Base-by-base conservation (phyloP, 2,113 vertebrate species). In the Excalfactoria chinensis region DNA sequence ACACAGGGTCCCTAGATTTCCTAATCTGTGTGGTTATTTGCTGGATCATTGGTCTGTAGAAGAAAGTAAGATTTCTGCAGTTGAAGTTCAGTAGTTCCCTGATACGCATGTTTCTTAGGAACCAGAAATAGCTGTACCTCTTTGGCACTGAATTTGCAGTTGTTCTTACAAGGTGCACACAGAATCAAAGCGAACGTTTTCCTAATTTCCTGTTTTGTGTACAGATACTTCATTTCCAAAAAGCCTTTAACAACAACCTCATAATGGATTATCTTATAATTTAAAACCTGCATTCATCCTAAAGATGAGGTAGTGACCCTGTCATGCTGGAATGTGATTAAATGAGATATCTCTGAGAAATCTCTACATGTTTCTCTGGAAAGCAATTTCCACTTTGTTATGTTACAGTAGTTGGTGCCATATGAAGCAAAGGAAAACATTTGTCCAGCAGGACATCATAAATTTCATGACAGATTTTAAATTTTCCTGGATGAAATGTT, bases 381-480 rank as follows among this genome's bases (percentile, higher is more conserved):
- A 95, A 91, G 88, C n/a, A 64, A 79, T 93, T 95, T 86, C 89
- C 62, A 79, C 85, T 95, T 93, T 93, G 92, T 91, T 96, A 64
- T 85, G 58, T 51, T 94, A 95, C 93, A 94, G 95, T 96, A 96
- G 95, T 93, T 0, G 0, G 70, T 91, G 87, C 76, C 63, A 85
- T 91, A 71, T 91, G 91, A 96, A 96, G 76, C 70, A 91, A 88
- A 92, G 60, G 49, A 88, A 96, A 96, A 96, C 82, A 95, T 91
- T 93, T 89, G 86, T 93, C 67, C 77, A 86, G 53, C 40, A 93
- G 43, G 91, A 88, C 76, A 76, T 92, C n/a, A 92, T 93, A 96
- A 96, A 94, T 96, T 96, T 91, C 77, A 55, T 81, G 83, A 80
- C 95, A 96, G 94, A 60, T 89, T 93, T 90, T 95, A 95, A 84